Evolutionary conservation across 1,140 invertebrate genomes (phyloP).

Genomic region (Carposina sasakii): DNA sequence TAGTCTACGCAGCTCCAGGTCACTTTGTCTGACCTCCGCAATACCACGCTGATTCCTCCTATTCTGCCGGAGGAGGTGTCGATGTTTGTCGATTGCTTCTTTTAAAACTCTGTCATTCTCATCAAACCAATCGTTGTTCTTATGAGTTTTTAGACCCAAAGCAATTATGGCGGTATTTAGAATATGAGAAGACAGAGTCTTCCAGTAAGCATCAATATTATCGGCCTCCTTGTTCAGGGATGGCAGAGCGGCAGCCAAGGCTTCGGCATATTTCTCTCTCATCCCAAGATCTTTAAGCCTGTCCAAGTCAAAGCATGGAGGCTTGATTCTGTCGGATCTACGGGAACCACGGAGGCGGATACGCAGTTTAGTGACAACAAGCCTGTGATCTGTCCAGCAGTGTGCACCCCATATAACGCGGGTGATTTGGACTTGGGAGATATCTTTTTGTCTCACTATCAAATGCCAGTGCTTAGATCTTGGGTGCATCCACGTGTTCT

Average conservation of each 20-base stretch:
- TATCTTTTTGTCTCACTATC: conserved; percentile 23
- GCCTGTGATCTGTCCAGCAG: conserved; percentile 23
- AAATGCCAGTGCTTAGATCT: conserved; percentile 18
- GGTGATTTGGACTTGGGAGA: conserved; percentile 24
- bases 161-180: conserved; percentile 9
- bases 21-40: conserved; percentile 16
- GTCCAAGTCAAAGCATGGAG: conserved; percentile 8
- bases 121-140: conserved; percentile 27
- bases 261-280: conserved; percentile 7
- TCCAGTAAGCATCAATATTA: conserved; percentile 11
- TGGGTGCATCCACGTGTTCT: conserved; percentile 8
- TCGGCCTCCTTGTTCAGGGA: neutral
- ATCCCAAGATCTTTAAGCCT: conserved; percentile 10
- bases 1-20: conserved; percentile 10
- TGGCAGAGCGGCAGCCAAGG: neutral
- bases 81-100: conserved; percentile 18
- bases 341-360: conserved; percentile 15
- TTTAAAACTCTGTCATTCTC: conserved; percentile 17
- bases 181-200: conserved; percentile 12
- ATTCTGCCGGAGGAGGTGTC: conserved; percentile 9
- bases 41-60: neutral
- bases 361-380: conserved; percentile 19
- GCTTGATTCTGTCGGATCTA: conserved; percentile 8
- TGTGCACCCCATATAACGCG: conserved; percentile 29
- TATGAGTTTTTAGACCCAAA: conserved; percentile 11